Conservation (phyloP, 2,888 invertebrate genomes). For the Branchellion lobata region DNA sequence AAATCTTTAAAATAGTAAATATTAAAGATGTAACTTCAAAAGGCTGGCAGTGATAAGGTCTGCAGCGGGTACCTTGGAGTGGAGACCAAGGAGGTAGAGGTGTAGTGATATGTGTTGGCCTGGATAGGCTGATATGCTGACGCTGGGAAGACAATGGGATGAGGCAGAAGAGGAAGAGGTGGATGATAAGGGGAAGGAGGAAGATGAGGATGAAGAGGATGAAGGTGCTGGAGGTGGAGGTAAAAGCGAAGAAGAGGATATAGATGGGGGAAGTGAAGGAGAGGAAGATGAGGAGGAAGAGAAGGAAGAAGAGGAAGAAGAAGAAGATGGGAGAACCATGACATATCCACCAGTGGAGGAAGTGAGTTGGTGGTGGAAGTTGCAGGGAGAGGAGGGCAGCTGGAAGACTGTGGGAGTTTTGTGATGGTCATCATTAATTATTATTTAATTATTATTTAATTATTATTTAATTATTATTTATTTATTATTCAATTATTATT, state of each 20-base stretch:
- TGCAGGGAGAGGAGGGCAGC: neutral
- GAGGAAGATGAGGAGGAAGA: neutral
- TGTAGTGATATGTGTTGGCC: neutral
- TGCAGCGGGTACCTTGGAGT: too few species aligned
- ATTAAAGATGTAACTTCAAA: too few species aligned
- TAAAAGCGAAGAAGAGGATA: conserved; percentile 5
- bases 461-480: too few species aligned
- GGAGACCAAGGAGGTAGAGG: neutral
- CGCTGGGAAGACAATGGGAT: neutral
- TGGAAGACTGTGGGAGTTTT: neutral
- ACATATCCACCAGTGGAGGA: too few species aligned
- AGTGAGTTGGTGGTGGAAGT: neutral
- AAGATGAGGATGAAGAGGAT: conserved; percentile 10
- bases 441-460: too few species aligned
- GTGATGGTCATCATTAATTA: too few species aligned
- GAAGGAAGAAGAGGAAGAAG: conserved; percentile 6
- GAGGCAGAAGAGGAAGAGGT: neutral
- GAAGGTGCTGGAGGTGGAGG: neutral
- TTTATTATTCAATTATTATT: too few species aligned
- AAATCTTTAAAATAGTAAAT: too few species aligned
- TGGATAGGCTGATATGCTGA: neutral
- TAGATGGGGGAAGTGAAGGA: conserved; percentile 2
- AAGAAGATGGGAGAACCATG: neutral
- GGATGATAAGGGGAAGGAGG: conserved; percentile 1
- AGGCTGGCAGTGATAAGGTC: too few species aligned